A percentile compares a stretch with the other conserved stretches of the same genome.
Conservation (phyloP, 2,888 invertebrate species). For the Zygogramma bicolorata region DNA sequence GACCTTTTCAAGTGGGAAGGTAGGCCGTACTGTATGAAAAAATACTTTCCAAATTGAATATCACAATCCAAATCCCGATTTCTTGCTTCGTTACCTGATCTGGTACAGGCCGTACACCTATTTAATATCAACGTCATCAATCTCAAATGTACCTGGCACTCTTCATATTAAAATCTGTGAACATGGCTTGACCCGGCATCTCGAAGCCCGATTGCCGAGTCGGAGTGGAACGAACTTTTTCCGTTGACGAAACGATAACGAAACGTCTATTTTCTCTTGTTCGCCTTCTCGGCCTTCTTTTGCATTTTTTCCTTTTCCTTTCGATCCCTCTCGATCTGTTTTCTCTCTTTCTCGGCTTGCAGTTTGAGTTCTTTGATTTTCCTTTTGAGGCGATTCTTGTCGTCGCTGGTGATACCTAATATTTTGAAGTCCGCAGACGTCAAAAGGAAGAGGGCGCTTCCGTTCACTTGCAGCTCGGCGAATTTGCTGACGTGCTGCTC, state of each 20-base stretch:
- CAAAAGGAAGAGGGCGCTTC: slow-evolving; percentile 85
- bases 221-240: background rate
- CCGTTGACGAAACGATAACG: background rate
- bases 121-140: background rate
- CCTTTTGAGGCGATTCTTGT: slow-evolving; percentile 86
- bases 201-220: background rate
- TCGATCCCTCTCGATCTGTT: slow-evolving; percentile 86
- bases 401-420: slow-evolving; percentile 82
- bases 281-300: slow-evolving; percentile 83
- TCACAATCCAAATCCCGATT: background rate
- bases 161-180: slow-evolving; percentile 4
- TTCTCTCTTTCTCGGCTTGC: slow-evolving; percentile 78
- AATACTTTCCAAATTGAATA: background rate
- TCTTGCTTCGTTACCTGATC: background rate
- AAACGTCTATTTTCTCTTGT: slow-evolving; percentile 72
- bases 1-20: background rate
- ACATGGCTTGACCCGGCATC: slow-evolving; percentile 1
- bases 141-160: slow-evolving; percentile 8
- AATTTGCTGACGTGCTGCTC: slow-evolving; percentile 91
- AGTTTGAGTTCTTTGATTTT: slow-evolving; percentile 86
- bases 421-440: slow-evolving; percentile 94
- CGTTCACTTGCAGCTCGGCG: slow-evolving; percentile 89
- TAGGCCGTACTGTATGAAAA: background rate
- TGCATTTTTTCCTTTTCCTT: slow-evolving; percentile 87
- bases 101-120: background rate